Base-by-base conservation (phyloP, 2,888 invertebrate species). In the Alentia gelatinosa region DNA sequence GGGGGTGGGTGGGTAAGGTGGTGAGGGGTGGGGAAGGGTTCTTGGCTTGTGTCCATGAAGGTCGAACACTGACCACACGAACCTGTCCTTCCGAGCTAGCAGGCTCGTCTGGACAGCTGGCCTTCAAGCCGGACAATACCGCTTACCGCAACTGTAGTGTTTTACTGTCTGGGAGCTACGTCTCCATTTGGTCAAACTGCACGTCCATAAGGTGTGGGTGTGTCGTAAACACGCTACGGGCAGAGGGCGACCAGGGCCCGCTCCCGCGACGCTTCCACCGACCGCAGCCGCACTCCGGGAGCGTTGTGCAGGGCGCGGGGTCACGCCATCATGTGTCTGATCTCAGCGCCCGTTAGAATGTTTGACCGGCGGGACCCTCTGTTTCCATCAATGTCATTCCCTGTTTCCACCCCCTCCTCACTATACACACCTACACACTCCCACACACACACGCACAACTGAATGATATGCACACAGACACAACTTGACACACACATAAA, bases 101-200 rank as follows among this genome's bases (percentile, higher is more conserved):
- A 12, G 4, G 5, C 5, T 26, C 19, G 26, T 12, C 33, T 33
- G 30, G 39, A 39, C 79, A 79, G 79, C 79, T 79, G 79, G 79
- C 19, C 37, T 0, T 79, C 15, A 19, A 4, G 39, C 23, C 9
- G 39, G 37, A 79, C 79, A 79, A 79, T 23, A 35, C 9, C 79
- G 35, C 79, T 39, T 39, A 79, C 79, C 79, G 79, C 79, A 79
- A 79, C 79, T 37, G 79, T 79, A 79, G 37, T 37, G 79, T 39
- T 39, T 79, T 39, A 39, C 79, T 39, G 35, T 79, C 39, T 23
- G 39, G 15, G 37, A 79, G 79, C 79, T 79, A 39, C 37, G 15
- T 39, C 37, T 39, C 79, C 37, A 79, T 79, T 79, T 35, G n/a
- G 37, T 39, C 37, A 39, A 39, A 37, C 37, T 5, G 19, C 79